These are phyloP conservation scores for Salvator merianae DNA, from an alignment of 2,113 vertebrate species.

Conservation along the genomic window DNA sequence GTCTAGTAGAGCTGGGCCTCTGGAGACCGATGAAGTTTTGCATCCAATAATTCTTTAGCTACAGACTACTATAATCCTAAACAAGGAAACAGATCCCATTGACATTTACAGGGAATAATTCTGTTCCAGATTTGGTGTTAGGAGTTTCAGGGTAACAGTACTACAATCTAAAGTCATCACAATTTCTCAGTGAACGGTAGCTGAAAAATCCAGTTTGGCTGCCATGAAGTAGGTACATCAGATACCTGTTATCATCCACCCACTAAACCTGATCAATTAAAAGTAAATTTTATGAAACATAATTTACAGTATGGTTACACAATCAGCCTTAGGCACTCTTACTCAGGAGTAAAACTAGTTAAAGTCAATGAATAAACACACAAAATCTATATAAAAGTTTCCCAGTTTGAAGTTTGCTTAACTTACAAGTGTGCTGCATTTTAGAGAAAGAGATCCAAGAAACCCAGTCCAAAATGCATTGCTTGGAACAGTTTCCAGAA, in stretches of 20 bases:
- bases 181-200: neutral
- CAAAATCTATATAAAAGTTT: neutral
- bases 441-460: neutral
- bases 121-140: neutral
- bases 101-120: neutral
- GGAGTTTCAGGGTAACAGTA: neutral
- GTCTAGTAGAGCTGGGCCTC: neutral
- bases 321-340: neutral
- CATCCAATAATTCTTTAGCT: neutral
- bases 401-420: neutral
- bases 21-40: neutral
- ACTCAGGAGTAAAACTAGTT: neutral
- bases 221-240: neutral
- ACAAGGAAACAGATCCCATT: neutral
- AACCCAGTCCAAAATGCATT: neutral
- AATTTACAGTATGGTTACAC: neutral
- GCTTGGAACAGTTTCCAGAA: neutral
- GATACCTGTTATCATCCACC: too few species aligned
- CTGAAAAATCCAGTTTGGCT: neutral
- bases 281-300: neutral
- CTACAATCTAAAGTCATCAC: neutral
- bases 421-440: neutral
- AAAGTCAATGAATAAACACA: neutral
- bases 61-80: neutral
- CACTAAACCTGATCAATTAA: neutral